Evolutionary conservation across 1,140 invertebrate genomes (phyloP).

Genomic region (Centruroides vittatus): DNA sequence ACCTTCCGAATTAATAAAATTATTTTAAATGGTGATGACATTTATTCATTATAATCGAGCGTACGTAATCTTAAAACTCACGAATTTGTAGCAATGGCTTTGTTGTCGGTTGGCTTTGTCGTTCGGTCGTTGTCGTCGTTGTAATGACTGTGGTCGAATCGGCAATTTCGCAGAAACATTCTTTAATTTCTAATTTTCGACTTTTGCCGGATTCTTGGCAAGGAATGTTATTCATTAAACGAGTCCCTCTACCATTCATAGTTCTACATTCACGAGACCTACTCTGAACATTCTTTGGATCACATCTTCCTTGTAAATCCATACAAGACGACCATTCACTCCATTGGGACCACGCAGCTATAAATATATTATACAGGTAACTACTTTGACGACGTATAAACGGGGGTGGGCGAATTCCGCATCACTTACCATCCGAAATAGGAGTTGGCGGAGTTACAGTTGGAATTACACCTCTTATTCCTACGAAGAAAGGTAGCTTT

Average conservation of each 20-base stretch:
- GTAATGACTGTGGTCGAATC: no score
- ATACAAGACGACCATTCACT: background rate
- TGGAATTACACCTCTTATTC: background rate
- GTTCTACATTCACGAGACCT: background rate
- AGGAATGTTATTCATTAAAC: background rate
- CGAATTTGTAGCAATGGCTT: background rate
- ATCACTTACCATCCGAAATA: background rate
- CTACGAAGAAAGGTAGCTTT: background rate
- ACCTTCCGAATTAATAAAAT: no score
- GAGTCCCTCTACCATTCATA: background rate
- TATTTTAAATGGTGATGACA: no score
- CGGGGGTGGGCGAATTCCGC: background rate
- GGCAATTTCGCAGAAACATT: background rate
- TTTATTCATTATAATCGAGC: no score
- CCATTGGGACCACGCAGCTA: background rate
- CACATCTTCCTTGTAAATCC: background rate
- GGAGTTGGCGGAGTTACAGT: background rate
- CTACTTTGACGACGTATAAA: background rate
- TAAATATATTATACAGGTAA: no score
- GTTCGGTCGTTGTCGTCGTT: background rate
- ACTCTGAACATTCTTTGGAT: background rate
- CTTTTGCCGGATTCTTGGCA: background rate
- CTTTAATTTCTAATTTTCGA: background rate
- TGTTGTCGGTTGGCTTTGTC: background rate
- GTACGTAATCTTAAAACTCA: no score